Evolutionary conservation across 2,888 invertebrate species (phyloP).

Genomic region (Tetropium fuscum): DNA sequence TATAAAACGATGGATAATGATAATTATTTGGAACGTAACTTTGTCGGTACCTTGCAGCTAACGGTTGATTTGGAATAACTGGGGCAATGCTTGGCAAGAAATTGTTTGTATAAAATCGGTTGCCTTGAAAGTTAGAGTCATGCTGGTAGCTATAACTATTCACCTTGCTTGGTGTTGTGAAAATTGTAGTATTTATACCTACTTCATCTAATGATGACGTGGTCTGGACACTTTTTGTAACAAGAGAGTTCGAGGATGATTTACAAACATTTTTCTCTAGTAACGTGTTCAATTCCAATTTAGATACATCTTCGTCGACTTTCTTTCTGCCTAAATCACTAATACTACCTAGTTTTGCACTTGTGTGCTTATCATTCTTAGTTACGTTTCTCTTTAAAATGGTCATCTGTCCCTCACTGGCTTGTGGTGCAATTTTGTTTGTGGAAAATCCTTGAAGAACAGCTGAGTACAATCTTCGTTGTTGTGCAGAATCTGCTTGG

Average conservation of each 20-base stretch:
- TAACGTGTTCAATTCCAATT: constrained; percentile 3
- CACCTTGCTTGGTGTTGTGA: constrained; percentile 9
- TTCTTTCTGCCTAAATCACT: constrained; percentile 35
- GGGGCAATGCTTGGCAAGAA: constrained; percentile 30
- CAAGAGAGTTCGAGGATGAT: constrained; percentile 6
- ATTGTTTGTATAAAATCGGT: constrained; percentile 32
- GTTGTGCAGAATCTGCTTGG: constrained; percentile 36
- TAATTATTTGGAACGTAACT: constrained; percentile 34
- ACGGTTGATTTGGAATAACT: constrained; percentile 15
- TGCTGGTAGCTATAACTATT: constrained; percentile 18
- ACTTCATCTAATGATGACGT: constrained; percentile 28
- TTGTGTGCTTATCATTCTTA: constrained; percentile 25
- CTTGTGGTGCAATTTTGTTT: constrained; percentile 34
- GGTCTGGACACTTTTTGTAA: constrained; percentile 37
- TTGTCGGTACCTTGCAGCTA: constrained; percentile 30
- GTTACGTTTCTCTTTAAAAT: constrained; percentile 35
- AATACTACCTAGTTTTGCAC: constrained; percentile 34
- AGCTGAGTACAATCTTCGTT: constrained; percentile 60
- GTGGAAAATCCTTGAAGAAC: constrained; percentile 60
- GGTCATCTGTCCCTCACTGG: constrained; percentile 38
- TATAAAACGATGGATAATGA: constrained; percentile 38
- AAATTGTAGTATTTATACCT: constrained; percentile 25
- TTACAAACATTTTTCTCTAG: constrained; percentile 9
- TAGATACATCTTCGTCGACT: constrained; percentile 22
- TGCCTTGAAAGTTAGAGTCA: constrained; percentile 16